Base-by-base conservation (phyloP, 2,113 vertebrate species). In the Hystrix brachyura region DNA sequence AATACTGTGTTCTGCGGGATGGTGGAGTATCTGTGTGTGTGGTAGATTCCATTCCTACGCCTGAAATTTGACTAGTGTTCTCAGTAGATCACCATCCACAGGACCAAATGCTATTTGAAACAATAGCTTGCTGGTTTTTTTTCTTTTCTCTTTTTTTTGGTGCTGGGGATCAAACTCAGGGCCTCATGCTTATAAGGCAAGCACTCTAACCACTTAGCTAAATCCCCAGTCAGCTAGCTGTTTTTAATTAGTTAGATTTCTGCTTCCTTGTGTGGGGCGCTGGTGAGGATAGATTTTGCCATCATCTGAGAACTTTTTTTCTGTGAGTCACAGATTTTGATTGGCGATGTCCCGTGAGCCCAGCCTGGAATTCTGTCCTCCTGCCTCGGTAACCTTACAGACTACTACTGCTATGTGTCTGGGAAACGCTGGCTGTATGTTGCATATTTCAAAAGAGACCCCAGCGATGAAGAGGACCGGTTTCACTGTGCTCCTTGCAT, bases 231-330 rank as follows among this genome's bases (percentile, higher is more conserved):
- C 38, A 29, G 18, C 27, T 43, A 32, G 21, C 17, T 13, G 13
- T 38, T n/a, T 3, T 14, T 0, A 7, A 3, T 9, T 46, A n/a
- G 0, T 17, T 12, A 14, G 60, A 29, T 60, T 60, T 71, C 65
- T 53, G 72, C 62, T 81, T 32, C 0, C 46, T 5, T 8, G 18
- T 2, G 0, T 32, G 25, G 76, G 67, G 72, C 13, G 48, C 6
- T 27, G 29, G 19, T 0, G 11, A 55, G 0, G 6, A 43, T 5
- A 4, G 10, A 2, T 4, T 23, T 1, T 5, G 17, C 25, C 29
- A 10, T 53, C 4, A 13, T 8, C 53, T 1, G 5, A 0, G 15
- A 53, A 7, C 3, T 0, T 1, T n/a, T 18, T 21, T 32, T 32
- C 67, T 87, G 32, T 62, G n/a, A 38, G 4, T 7, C 32, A 4